Base-by-base conservation (phyloP, 2,113 vertebrate species). In the Oceanodroma tethys region DNA sequence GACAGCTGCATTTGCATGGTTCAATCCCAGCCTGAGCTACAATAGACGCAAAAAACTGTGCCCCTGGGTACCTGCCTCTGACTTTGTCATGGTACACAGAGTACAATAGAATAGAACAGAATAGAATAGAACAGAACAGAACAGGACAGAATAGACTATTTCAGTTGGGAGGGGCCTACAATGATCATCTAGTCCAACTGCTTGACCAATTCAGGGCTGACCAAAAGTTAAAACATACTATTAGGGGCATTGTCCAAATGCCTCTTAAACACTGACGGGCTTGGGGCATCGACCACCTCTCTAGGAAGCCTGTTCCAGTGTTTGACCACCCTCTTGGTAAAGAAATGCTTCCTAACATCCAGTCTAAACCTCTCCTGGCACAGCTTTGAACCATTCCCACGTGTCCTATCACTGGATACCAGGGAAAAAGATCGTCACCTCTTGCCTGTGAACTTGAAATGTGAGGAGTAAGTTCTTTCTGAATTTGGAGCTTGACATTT, bases 381-480 rank as follows among this genome's bases (percentile, higher is more conserved):
- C 34, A 34, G 34, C 15, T 68, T 45, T 34, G 79, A 82, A 40
- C 43, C 16, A 15, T 60, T 19, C 34, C n/a, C 15, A 8, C 1
- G 0, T 0, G 2, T 56, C 26, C 21, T 9, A 1, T 50, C n/a
- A 10, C 26, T 23, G 42, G 21, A 36, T 50, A 32, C 22, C 42
- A 29, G 14, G 47, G 16, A 50, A 25, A 32, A 65, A 67, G n/a
- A 21, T 68, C 42, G 5, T 40, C 42, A 81, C 12, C 14, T 88
- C 53, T 79, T 62, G 27, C 27, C 42, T 85, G 32, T 13, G 32
- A 89, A 48, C 40, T 73, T 36, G 22, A 60, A 73, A 48, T 34
- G 59, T 29, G 18, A 73, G 60, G 50, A 88, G 17, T 79, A 23
- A 29, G 26, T 67, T 67, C 40, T 74, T 74, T 50, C n/a, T 5